phyloP scores from a whole-genome alignment of 1,140 invertebrate genomes.

The Lucilia cuprina region DNA sequence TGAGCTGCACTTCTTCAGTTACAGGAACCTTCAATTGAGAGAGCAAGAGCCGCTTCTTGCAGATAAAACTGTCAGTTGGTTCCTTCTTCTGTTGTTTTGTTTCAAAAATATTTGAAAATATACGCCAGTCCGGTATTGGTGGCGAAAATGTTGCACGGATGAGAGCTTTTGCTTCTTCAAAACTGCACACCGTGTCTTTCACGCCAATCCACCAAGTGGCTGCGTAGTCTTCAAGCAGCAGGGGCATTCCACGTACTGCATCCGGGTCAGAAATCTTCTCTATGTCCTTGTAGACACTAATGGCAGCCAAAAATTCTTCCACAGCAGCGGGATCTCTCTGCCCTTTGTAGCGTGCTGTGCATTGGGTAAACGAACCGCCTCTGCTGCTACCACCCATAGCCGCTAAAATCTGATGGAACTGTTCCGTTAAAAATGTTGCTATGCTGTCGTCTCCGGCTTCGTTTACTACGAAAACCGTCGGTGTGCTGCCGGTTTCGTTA shows the following conservation, averaged over 20 bases:
- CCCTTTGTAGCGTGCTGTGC: conserved; percentile 31
- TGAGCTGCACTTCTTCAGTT: conserved; percentile 8
- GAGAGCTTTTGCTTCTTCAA: background rate
- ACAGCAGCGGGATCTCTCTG: conserved; percentile 30
- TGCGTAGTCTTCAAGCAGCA: conserved; percentile 43
- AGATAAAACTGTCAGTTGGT: conserved; percentile 19
- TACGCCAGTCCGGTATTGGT: background rate
- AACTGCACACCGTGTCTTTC: conserved; percentile 28
- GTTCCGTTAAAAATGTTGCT: background rate
- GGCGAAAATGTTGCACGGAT: background rate
- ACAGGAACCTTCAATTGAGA: background rate
- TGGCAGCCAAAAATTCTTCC: background rate
- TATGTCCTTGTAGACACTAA: conserved; percentile 39
- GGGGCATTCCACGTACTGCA: conserved; percentile 42
- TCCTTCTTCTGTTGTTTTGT: background rate
- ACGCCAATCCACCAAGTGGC: conserved; percentile 46
- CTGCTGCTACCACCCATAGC: background rate
- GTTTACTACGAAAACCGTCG: background rate
- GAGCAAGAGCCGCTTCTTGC: background rate
- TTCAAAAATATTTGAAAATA: conserved; percentile 37
- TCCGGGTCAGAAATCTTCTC: conserved; percentile 41
- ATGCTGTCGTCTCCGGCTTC: no score
- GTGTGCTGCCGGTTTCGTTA: no score
- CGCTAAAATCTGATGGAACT: background rate
- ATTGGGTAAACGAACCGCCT: background rate